A percentile compares a stretch with the other conserved stretches of the same genome.
These are phyloP conservation scores for Actinostola sp. DNA, from an alignment of 92 coral and sea anemone genomes.

Conservation along the genomic window DNA sequence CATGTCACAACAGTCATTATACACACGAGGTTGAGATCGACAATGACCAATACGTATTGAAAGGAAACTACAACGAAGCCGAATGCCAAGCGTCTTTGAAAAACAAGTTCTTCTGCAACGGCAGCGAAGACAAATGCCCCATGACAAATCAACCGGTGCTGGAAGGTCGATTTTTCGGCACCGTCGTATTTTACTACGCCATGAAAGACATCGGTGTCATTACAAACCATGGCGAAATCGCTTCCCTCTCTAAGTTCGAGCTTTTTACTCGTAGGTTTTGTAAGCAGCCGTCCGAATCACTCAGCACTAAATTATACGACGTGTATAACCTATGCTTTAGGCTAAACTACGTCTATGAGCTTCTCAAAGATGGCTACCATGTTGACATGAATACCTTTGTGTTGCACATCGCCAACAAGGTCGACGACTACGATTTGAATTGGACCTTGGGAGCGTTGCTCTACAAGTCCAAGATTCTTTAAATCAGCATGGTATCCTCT, in stretches of 20 bases:
- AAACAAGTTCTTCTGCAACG: constrained; percentile 27
- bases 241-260: constrained; percentile 1
- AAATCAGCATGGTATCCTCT: too few species aligned
- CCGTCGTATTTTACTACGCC: constrained; percentile 33
- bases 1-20: constrained; percentile 47
- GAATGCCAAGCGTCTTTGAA: constrained; percentile 22
- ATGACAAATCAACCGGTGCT: constrained; percentile 36
- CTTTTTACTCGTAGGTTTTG: background rate
- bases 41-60: constrained; percentile 4
- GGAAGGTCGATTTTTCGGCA: constrained; percentile 33
- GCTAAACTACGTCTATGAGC: constrained; percentile 42
- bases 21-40: constrained; percentile 4
- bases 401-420: constrained; percentile 17
- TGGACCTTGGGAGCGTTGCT: constrained; percentile 52
- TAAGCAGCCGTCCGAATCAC: background rate
- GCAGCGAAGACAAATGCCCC: constrained; percentile 26
- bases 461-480: constrained; percentile 1
- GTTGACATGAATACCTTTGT: background rate
- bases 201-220: constrained; percentile 32
- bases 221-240: constrained; percentile 14
- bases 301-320: background rate
- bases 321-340: constrained; percentile 31
- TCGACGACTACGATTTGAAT: constrained; percentile 37
- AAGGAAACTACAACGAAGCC: constrained; percentile 25
- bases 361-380: constrained; percentile 38